Evolutionary conservation across 2,888 invertebrate genomes (phyloP).

Genomic region (Ariolimax columbianus): DNA sequence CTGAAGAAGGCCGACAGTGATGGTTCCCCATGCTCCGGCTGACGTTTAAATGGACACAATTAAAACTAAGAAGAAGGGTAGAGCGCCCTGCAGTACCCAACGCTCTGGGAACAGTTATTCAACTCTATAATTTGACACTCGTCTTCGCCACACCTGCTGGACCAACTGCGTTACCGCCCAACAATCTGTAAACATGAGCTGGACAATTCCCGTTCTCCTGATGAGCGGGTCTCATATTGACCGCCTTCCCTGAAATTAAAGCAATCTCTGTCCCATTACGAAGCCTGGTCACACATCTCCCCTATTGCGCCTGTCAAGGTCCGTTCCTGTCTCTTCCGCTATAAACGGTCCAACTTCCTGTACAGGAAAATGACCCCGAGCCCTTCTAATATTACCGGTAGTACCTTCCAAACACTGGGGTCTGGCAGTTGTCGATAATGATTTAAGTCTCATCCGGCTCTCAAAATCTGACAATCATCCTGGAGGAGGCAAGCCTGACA

Average conservation of each 20-base stretch:
- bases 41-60: no score
- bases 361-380: neutral
- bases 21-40: no score
- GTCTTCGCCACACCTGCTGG: neutral
- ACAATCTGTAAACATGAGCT: neutral
- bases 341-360: conserved; percentile 5
- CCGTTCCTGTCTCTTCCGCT: neutral
- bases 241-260: neutral
- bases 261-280: neutral
- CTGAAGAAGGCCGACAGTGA: no score
- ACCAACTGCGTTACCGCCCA: neutral
- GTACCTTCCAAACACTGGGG: neutral
- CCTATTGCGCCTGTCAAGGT: conserved; percentile 17
- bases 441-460: conserved; percentile 9
- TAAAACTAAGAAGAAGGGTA: no score
- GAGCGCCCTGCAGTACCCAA: no score
- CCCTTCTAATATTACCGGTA: neutral
- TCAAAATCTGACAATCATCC: neutral
- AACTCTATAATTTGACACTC: neutral
- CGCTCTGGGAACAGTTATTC: no score
- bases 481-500: neutral
- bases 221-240: neutral
- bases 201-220: neutral
- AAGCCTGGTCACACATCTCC: conserved; percentile 1
- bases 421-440: conserved; percentile 2